Evolutionary conservation across 2,797 vertebrate species (phyloP), one percentile per base, ranked within the genome.

Genomic region (Gallinago nigripennis): DNA sequence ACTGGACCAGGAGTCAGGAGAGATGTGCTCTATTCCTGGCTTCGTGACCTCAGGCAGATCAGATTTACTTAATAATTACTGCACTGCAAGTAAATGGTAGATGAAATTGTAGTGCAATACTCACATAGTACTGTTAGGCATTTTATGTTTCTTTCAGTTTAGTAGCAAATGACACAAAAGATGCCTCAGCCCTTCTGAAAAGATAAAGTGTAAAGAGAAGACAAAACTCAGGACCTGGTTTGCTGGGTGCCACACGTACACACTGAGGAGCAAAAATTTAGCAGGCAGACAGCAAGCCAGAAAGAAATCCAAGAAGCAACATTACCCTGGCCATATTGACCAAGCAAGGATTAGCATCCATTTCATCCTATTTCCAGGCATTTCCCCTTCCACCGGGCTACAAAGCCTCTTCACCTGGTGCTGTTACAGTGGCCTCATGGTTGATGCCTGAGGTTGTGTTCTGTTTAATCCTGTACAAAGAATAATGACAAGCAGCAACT

Each of bases 41-140:
- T 90, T 84, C 57, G 23, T 82, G 84, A 93, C 86, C 92, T 76
- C 33, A 56, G 86, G 88, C 81, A 95, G 63, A 88, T 80, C 33
- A 0, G 75, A 71, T 95, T 93, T 90, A 90, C 56, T 65, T 88
- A 72, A 50, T 80, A 80, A 93, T 92, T 85, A 77, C 64, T 70
- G 27, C 58, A 35, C 75, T 54, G 43, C 58, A 87, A 90, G 51
- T 82, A 82, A 88, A 17, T 46, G 39, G 39, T 53, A 79, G 39
- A 51, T 3, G 1, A 75, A 94, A 90, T 16, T n/a, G 23, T 30
- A 60, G 85, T 7, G 14, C 50, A 78, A 64, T 35, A 31, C 25
- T 50, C 48, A 16, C 1, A 7, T 12, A 57, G 58, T 7, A 61
- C 24, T 45, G 9, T 45, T 69, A 17, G 31, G 23, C 50, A 51